Evolutionary conservation across 2,797 vertebrate species (phyloP).

Genomic region (Glossophaga mutica): DNA sequence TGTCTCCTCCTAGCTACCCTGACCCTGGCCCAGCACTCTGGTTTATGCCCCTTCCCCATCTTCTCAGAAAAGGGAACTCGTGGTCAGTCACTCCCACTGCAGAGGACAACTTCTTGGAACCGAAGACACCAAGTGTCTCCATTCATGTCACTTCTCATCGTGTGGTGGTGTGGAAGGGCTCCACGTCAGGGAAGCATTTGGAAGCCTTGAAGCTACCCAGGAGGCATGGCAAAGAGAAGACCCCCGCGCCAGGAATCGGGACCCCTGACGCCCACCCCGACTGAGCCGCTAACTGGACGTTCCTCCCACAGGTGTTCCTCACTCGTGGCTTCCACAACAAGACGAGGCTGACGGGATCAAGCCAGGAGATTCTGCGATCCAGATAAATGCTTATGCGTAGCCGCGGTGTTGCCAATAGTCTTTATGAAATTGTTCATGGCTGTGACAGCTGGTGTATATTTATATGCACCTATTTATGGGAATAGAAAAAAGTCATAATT

Average conservation of each 20-base stretch:
- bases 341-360: not conserved
- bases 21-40: not conserved
- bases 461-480: not conserved
- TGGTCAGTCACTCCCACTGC: not conserved
- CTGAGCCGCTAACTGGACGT: not conserved
- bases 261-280: fast-evolving
- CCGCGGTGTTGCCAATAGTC: fast-evolving
- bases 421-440: not conserved
- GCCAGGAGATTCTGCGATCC: not conserved
- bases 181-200: not conserved
- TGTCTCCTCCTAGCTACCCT: not conserved
- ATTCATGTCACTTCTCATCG: not conserved
- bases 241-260: not conserved
- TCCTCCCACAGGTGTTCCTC: not conserved
- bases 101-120: not conserved
- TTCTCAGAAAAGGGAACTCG: not conserved
- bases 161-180: not conserved
- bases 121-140: not conserved
- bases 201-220: not conserved
- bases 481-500: not conserved
- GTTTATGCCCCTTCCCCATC: too few species aligned
- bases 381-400: not conserved
- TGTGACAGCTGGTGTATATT: not conserved
- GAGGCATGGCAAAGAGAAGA: not conserved
- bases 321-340: not conserved